These are phyloP conservation scores for Lordiphosa fenestrarum DNA, from an alignment of 2,888 invertebrate species.

Conservation along the genomic window DNA sequence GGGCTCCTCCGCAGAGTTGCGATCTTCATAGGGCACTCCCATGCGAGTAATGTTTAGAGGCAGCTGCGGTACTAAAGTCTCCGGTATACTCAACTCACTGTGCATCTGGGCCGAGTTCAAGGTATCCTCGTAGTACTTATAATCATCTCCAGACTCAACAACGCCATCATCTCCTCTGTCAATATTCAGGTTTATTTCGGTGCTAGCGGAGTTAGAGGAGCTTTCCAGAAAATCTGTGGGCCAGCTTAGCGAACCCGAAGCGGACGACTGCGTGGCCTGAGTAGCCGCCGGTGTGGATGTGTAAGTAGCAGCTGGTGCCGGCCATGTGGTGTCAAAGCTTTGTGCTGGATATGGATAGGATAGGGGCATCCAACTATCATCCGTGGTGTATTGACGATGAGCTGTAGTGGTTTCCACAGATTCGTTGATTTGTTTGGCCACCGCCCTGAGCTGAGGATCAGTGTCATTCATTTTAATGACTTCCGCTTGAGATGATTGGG, in stretches of 20 bases:
- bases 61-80: slow-evolving; percentile 51
- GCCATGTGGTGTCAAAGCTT: slow-evolving; percentile 46
- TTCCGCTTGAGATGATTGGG: slow-evolving; percentile 27
- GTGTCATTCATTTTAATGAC: slow-evolving; percentile 43
- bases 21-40: slow-evolving; percentile 69
- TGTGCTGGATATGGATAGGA: slow-evolving; percentile 54
- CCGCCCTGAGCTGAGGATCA: slow-evolving; percentile 46
- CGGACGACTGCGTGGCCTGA: slow-evolving; percentile 35
- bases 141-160: slow-evolving; percentile 43
- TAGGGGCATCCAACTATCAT: slow-evolving; percentile 64
- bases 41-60: slow-evolving; percentile 72
- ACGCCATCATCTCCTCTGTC: slow-evolving; percentile 47
- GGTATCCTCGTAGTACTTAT: slow-evolving; percentile 50
- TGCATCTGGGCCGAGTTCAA: slow-evolving; percentile 61
- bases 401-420: slow-evolving; percentile 51
- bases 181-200: slow-evolving; percentile 33
- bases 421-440: slow-evolving; percentile 66
- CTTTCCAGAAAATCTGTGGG: slow-evolving; percentile 67
- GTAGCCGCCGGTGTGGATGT: slow-evolving; percentile 20
- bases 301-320: slow-evolving; percentile 28
- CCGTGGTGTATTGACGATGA: slow-evolving; percentile 28
- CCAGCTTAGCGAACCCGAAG: slow-evolving; percentile 57
- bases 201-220: slow-evolving; percentile 41
- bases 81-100: slow-evolving; percentile 64
- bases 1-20: slow-evolving; percentile 67